Evolutionary conservation across 2,888 invertebrate species (phyloP).

Genomic region (Himalopsyche tibetana): DNA sequence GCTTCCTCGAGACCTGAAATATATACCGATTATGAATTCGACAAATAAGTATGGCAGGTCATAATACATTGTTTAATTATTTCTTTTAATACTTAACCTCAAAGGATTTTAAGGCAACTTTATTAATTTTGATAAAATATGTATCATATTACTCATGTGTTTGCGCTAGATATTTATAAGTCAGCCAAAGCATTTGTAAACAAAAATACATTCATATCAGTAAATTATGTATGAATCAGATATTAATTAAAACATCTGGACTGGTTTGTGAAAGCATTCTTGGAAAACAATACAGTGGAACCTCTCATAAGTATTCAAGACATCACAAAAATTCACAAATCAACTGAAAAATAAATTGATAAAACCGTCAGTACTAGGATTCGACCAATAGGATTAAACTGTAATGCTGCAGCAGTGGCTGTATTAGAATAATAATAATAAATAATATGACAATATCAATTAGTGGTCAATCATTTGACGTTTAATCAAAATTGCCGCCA

Average conservation of each 20-base stretch:
- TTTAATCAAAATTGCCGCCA: too few relatives aligned
- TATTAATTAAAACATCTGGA: not conserved
- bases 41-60: not conserved
- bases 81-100: too few relatives aligned
- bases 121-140: not conserved
- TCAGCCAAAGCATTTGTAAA: not conserved
- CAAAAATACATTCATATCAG: not conserved
- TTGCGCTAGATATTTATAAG: not conserved
- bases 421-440: too few relatives aligned
- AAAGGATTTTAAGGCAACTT: not conserved
- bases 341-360: too few relatives aligned
- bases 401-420: too few relatives aligned
- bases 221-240: not conserved
- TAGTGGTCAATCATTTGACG: too few relatives aligned
- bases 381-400: too few relatives aligned
- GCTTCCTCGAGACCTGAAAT: conserved; percentile 75
- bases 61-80: not conserved
- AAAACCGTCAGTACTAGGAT: too few relatives aligned
- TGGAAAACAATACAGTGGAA: too few relatives aligned
- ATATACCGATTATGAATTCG: not conserved
- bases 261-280: not conserved
- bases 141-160: not conserved
- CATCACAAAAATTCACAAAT: too few relatives aligned
- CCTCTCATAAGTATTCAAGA: too few relatives aligned
- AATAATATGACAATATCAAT: too few relatives aligned